These are phyloP conservation scores for Tupiocoris notatus DNA, from an alignment of 2,888 invertebrate species.

Conservation along the genomic window DNA sequence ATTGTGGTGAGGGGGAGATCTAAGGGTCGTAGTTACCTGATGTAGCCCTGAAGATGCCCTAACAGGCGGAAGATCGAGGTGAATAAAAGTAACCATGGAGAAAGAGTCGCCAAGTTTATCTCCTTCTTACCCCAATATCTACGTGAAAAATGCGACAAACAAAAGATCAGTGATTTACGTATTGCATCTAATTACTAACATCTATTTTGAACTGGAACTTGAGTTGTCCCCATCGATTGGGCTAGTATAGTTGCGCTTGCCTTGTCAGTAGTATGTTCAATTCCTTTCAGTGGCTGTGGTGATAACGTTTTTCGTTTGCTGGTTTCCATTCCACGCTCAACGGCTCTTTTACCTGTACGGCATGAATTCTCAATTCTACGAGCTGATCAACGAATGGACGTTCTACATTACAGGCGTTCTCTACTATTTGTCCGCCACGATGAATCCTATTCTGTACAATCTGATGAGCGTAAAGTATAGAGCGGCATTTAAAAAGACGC, in stretches of 20 bases:
- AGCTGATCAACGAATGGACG: constrained; percentile 71
- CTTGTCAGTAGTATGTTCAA: too few species aligned
- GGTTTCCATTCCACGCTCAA: constrained; percentile 95
- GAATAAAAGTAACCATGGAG: not conserved
- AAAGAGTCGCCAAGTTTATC: too few species aligned
- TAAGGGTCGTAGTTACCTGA: too few species aligned
- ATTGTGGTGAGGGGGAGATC: too few species aligned
- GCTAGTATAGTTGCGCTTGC: not conserved
- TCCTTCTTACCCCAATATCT: too few species aligned
- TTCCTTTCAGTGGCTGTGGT: constrained; percentile 80
- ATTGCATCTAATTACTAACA: too few species aligned
- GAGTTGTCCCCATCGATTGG: too few species aligned
- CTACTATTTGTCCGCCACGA: constrained; percentile 78
- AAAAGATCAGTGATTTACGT: not conserved
- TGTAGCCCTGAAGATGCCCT: too few species aligned
- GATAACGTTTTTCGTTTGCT: constrained; percentile 88
- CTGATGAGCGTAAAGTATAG: constrained; percentile 77
- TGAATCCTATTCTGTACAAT: constrained; percentile 85
- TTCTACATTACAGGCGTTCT: constrained; percentile 76
- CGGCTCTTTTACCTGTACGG: constrained; percentile 79
- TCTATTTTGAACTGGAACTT: too few species aligned
- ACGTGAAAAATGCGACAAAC: too few species aligned
- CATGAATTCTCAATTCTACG: constrained; percentile 61
- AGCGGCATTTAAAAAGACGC: constrained; percentile 52
- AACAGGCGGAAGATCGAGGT: too few species aligned